Evolutionary conservation across 2,113 vertebrate genomes (phyloP), one percentile per base, ranked within the genome.

Genomic region (Fregetta grallaria): DNA sequence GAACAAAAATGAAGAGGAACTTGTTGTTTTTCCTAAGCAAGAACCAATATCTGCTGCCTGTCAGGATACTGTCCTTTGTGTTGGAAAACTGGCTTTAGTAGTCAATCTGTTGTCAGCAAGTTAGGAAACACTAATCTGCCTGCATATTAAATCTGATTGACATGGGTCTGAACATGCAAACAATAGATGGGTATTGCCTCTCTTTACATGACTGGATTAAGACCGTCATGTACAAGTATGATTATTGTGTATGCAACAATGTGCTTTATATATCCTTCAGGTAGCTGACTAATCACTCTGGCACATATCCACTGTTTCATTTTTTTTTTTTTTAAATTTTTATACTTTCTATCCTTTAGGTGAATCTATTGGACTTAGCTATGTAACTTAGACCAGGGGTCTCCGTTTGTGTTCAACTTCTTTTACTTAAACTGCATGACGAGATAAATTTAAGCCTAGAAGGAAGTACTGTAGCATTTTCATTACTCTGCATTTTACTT

Each of bases 281-380:
- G 94, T 94, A 91, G 44, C 86, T 97, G 94, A 93, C 73, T 92
- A 91, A 95, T 93, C 79, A 75, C 44, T 68, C 80, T 97, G 96
- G 65, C 91, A 84, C 49, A 32, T 56, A 77, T 1, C 52, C 75
- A 70, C 38, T n/a, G 23, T n/a, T n/a, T n/a, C n/a, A n/a, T n/a
- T 25, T 40, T n/a, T 36, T 14, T 67, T 55, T 36, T n/a, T 30
- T 27, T 40, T n/a, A n/a, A n/a, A 32, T 16, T 67, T 55, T 27
- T 18, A 36, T 80, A 27, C 40, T 68, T 65, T 88, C 82, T 85
- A 70, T 92, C 81, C 7, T 0, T 91, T 90, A 84, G 82, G 52
- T 95, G 86, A 55, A 77, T 95, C 71, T 94, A 19, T 74, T 88
- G 15, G 71, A 27, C 63, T 76, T 94, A 15, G 20, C 19, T 70